Evolutionary conservation across 2,113 vertebrate species (phyloP).

Genomic region (Panthera leo): DNA sequence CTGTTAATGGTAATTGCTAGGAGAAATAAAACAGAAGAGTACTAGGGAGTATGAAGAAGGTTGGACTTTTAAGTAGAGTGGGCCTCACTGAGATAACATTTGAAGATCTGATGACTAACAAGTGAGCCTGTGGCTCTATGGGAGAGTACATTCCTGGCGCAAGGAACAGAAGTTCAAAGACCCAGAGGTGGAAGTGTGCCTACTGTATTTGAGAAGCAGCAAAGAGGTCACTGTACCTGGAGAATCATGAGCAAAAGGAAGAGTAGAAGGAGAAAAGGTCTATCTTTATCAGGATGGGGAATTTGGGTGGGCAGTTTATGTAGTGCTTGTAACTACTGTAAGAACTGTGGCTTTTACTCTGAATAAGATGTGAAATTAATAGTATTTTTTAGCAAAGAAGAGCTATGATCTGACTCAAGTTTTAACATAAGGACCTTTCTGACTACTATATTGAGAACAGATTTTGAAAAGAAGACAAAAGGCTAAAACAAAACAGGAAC

Average conservation of each 20-base stretch:
- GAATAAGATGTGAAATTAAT: constrained; percentile 24
- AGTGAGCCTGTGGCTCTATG: background rate
- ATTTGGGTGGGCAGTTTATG: background rate
- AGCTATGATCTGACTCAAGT: background rate
- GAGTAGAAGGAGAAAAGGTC: background rate
- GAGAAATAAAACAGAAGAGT: constrained; percentile 14
- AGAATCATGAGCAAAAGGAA: background rate
- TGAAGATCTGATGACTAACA: background rate
- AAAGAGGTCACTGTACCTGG: background rate
- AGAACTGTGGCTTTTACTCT: constrained; percentile 6
- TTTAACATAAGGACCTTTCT: constrained; percentile 42
- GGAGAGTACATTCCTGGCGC: background rate
- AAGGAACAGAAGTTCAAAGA: constrained; percentile 4
- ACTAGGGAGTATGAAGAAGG: background rate
- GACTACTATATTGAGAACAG: background rate
- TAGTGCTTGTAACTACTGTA: background rate
- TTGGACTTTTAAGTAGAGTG: constrained; percentile 1
- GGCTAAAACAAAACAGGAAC: background rate
- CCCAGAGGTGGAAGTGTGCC: background rate
- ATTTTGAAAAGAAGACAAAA: background rate
- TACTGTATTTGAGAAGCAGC: background rate
- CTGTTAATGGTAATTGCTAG: constrained; percentile 34
- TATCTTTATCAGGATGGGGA: background rate
- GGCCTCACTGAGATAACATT: background rate
- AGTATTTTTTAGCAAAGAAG: background rate